Base-by-base conservation (phyloP, 2,113 vertebrate genomes). In the Peucedramus taeniatus region DNA sequence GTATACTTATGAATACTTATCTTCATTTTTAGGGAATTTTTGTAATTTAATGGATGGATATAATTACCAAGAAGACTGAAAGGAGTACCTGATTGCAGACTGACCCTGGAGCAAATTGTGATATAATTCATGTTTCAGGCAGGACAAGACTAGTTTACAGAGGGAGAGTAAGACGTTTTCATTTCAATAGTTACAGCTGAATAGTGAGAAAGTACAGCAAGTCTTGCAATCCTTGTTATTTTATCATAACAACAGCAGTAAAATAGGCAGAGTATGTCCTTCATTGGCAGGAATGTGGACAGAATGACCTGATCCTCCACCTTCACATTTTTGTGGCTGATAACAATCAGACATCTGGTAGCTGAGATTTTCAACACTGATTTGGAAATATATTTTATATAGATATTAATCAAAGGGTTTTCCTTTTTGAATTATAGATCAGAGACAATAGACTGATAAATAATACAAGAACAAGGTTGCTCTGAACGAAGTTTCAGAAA, bases 21-120 rank as follows among this genome's bases (percentile, higher is more conserved):
- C 96, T 95, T 93, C 90, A 93, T 90, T 96, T 94, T 87, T 83
- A 83, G 76, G 83, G 37, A 85, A 8, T 94, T 95, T 91, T 89
- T 92, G 33, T 66, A 87, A 86, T 95, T 95, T 97, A 97, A 96
- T 95, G 82, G 89, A 95, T 94, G 91, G 89, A 30, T 94, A 74
- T 93, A 96, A 91, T 96, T 90, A 91, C 49, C 31, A 19, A 79
- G 76, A 87, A 95, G 83, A 86, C 54, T 77, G 86, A 90, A 94
- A 85, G 84, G 90, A 95, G 92, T 68, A 87, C 33, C 79, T 95
- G 89, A 96, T 93, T 95, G 81, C 60, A 89, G 76, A 92, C 44
- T 96, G 90, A 94, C 93, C 87, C 91, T 81, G 87, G 81, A 93
- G 90, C 37, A 5, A 96, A 59, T 63, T 83, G 28, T 82, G 51